Evolutionary conservation across 2,888 invertebrate genomes (phyloP), one percentile per base, ranked within the genome.

Genomic region (Sminthurides aquaticus): DNA sequence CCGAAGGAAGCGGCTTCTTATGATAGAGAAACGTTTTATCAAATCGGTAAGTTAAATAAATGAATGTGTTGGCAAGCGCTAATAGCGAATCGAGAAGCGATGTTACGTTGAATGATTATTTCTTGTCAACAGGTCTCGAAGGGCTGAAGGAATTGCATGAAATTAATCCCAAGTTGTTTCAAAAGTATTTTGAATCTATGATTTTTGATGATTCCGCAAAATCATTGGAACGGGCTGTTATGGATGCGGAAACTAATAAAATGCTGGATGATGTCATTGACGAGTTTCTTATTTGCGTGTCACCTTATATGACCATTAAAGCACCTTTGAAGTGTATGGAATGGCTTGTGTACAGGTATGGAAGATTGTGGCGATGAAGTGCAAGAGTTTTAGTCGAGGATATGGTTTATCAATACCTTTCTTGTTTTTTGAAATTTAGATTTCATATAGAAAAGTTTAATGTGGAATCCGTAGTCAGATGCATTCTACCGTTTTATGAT

Each of bases 401-500:
- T 25, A 26, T 25, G 34, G 15, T 29, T 64, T 15, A 52, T 43
- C 11, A 22, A 22, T 34, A 24, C 49, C n/a, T 20, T 66, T 63
- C 29, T 62, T 18, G 20, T n/a, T 28, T 49, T 22, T 26, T 65
- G 65, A 59, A 27, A 57, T 60, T 49, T 74, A 83, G 95, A 73
- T 96, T 88, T 77, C 86, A 88, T 71, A 88, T 98, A 67, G 90
- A 98, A 75, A 84, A 89, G 62, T 97, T 89, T 79, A 97, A 97
- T 77, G 85, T 86, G 64, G 87, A 91, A 76, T 86, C 87, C 0
- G 81, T 97, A 49, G 81, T 98, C 75, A 82, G 87, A 67, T 81
- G 91, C 8, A 88, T 91, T 63, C 79, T 99, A 62, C 97, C 98
- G 0, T 97, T 94, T 78, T 94, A 97, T 78, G 91, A 94, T 76